These are phyloP conservation scores for Solea senegalensis DNA, from an alignment of 2,113 vertebrate species.

Conservation along the genomic window DNA sequence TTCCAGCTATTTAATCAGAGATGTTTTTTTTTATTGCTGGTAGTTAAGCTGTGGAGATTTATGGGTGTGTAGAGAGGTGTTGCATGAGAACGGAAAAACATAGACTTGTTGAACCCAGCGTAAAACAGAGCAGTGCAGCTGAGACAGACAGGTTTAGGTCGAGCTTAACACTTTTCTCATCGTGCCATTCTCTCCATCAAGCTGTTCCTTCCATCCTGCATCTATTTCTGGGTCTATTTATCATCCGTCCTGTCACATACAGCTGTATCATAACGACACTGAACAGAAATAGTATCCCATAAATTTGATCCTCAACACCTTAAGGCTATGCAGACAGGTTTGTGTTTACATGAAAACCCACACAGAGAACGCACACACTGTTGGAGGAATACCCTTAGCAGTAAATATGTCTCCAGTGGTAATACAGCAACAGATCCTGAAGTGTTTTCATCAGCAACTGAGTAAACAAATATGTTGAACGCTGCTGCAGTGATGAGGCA, in stretches of 20 bases:
- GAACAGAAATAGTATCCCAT: constrained; percentile 33
- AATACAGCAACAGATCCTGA: constrained; percentile 30
- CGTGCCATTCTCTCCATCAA: constrained; percentile 4
- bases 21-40: constrained; percentile 69
- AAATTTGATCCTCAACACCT: constrained; percentile 36
- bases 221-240: constrained; percentile 25
- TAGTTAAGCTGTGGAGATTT: constrained; percentile 74
- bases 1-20: constrained; percentile 71
- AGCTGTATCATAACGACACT: constrained; percentile 18
- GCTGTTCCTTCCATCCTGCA: constrained; percentile 7
- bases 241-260: constrained; percentile 22
- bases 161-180: constrained; percentile 17
- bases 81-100: constrained; percentile 76
- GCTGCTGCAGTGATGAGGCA: constrained; percentile 1
- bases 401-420: constrained; percentile 52
- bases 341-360: constrained; percentile 2
- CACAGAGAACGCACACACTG: constrained; percentile 15
- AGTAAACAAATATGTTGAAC: constrained; percentile 49
- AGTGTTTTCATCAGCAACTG: constrained; percentile 62
- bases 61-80: constrained; percentile 66
- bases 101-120: constrained; percentile 50
- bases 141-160: constrained; percentile 30
- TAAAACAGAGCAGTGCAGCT: constrained; percentile 32
- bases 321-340: constrained; percentile 4
- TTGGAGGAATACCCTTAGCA: constrained; percentile 32